Conservation (phyloP, 2,113 vertebrate genomes). For the Dicentrarchus labrax region DNA sequence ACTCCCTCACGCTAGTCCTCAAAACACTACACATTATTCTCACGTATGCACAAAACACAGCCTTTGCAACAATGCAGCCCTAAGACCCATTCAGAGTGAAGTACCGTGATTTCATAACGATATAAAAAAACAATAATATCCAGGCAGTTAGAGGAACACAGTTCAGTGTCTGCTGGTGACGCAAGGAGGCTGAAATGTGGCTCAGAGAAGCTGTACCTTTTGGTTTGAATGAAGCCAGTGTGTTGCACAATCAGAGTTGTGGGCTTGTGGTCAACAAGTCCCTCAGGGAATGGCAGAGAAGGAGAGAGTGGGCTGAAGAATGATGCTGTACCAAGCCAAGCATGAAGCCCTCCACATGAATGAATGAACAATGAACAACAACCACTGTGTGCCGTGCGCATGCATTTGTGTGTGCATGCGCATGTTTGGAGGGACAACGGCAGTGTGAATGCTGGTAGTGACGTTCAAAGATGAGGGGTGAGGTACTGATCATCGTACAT, state of each 20-base stretch:
- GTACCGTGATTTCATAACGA: slow-evolving; percentile 41
- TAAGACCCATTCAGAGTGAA: neutral
- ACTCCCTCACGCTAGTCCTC: neutral
- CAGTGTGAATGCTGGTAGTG: slow-evolving; percentile 49
- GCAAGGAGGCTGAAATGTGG: slow-evolving; percentile 61
- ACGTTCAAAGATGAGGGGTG: slow-evolving; percentile 41
- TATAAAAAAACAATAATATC: slow-evolving; percentile 51
- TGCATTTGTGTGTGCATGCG: slow-evolving; percentile 26
- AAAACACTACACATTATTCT: neutral
- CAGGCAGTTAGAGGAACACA: slow-evolving; percentile 25
- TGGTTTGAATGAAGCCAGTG: slow-evolving; percentile 79
- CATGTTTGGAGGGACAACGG: slow-evolving; percentile 30
- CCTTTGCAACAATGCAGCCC: slow-evolving; percentile 15
- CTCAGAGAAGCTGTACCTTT: slow-evolving; percentile 60
- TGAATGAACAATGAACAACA: slow-evolving; percentile 87
- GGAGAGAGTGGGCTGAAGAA: slow-evolving; percentile 78
- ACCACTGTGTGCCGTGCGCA: slow-evolving; percentile 65
- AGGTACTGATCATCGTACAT: slow-evolving; percentile 36
- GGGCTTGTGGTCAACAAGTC: slow-evolving; percentile 73
- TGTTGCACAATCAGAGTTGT: slow-evolving; percentile 78
- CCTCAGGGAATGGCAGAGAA: slow-evolving; percentile 71
- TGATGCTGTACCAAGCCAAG: slow-evolving; percentile 76
- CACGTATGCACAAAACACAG: neutral
- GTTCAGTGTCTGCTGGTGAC: slow-evolving; percentile 51
- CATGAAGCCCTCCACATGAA: slow-evolving; percentile 79